A percentile compares a stretch with the other conserved stretches of the same genome.
Evolutionary conservation across 2,113 vertebrate genomes (phyloP).

Genomic region (Heterotilapia buettikoferi): DNA sequence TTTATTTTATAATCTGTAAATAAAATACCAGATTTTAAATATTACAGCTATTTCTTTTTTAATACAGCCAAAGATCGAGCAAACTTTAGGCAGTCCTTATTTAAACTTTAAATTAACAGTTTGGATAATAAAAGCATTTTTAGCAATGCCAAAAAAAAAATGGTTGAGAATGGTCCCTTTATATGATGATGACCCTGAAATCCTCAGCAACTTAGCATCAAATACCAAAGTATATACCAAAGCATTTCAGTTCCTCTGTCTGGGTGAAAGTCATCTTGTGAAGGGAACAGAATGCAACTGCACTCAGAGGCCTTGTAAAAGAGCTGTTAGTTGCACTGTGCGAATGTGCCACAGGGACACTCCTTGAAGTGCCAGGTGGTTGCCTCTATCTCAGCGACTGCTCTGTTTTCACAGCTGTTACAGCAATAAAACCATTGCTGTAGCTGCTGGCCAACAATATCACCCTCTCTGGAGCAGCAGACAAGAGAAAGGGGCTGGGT

Average conservation of each 20-base stretch:
- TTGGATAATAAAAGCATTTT: background rate
- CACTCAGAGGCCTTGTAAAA: background rate
- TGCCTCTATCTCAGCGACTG: background rate
- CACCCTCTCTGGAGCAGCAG: background rate
- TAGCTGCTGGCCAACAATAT: background rate
- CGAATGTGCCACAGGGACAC: background rate
- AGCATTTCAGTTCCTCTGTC: background rate
- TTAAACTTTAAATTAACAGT: background rate
- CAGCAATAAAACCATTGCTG: background rate
- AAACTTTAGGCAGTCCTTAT: background rate
- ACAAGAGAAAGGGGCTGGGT: background rate
- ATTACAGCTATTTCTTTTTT: background rate
- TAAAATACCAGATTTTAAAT: background rate
- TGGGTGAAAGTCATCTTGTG: background rate
- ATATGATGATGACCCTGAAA: background rate
- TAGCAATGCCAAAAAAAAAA: background rate
- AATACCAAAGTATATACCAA: background rate
- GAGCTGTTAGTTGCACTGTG: background rate
- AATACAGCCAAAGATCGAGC: background rate
- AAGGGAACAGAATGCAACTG: background rate
- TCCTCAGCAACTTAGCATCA: background rate
- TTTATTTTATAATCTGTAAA: background rate
- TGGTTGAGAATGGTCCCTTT: background rate
- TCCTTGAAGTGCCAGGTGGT: background rate
- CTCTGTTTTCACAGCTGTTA: slow-evolving; percentile 2